Percentiles rank a stretch among this genome's conserved stretches.
These are phyloP conservation scores for Homarus gammarus DNA, from an alignment of 2,888 invertebrate genomes.

Conservation along the genomic window DNA sequence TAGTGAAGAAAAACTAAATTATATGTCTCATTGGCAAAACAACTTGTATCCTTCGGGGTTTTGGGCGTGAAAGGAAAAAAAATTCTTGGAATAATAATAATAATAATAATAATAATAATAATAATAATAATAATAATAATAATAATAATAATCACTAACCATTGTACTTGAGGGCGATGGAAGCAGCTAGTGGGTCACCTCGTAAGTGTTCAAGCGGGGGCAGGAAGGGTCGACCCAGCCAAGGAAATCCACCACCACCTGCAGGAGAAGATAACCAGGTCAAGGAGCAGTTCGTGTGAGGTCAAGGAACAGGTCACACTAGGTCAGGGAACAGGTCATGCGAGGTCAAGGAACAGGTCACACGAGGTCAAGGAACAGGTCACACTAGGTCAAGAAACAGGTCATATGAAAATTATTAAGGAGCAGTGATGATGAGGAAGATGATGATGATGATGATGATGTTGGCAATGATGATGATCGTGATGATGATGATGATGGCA, in stretches of 20 bases:
- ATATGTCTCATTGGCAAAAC: background rate
- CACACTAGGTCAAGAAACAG: background rate
- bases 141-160: slow-evolving; percentile 27
- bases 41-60: background rate
- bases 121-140: background rate
- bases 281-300: background rate
- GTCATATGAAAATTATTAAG: background rate
- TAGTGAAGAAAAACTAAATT: too few relatives aligned
- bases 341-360: background rate
- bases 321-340: background rate
- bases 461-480: slow-evolving; percentile 5
- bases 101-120: background rate
- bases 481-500: slow-evolving; percentile 18
- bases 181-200: slow-evolving; percentile 59
- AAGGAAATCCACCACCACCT: slow-evolving; percentile 59
- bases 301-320: background rate
- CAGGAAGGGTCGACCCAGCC: slow-evolving; percentile 69
- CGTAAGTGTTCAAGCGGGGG: slow-evolving; percentile 55
- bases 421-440: background rate
- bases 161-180: slow-evolving; percentile 69
- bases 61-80: background rate
- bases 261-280: background rate
- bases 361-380: background rate
- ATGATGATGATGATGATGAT: slow-evolving; percentile 9
- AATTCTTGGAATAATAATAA: background rate